Percentiles rank a stretch among this genome's conserved stretches.
Evolutionary conservation across 2,113 vertebrate species (phyloP).

Genomic region (Pollachius pollachius): DNA sequence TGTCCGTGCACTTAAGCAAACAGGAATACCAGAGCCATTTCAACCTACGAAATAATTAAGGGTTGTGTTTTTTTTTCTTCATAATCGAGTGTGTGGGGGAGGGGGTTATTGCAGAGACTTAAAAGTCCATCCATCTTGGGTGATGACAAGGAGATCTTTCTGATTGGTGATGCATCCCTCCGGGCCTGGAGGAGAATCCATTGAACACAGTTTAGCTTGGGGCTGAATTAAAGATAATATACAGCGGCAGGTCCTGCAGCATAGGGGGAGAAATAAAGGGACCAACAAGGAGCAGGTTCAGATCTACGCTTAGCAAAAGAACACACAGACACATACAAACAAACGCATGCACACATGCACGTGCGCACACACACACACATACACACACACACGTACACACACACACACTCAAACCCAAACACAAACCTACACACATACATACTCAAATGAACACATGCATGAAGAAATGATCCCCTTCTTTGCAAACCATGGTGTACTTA

Average conservation of each 20-base stretch:
- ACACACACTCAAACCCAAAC: not conserved
- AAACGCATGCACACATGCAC: no score
- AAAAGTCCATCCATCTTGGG: conserved; percentile 27
- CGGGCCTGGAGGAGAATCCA: conserved; percentile 34
- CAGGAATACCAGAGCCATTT: conserved; percentile 23
- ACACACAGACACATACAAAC: no score
- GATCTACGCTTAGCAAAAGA: no score
- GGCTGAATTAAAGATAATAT: conserved; percentile 38
- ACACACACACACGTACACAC: not conserved
- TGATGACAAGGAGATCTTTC: conserved; percentile 37
- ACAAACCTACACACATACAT: not conserved
- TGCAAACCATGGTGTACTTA: no score
- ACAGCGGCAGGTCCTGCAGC: not conserved
- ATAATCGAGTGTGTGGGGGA: not conserved
- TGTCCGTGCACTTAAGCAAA: conserved; percentile 22
- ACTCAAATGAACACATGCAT: not conserved
- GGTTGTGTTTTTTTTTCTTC: no score
- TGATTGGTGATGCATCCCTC: conserved; percentile 24
- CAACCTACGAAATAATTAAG: conserved; percentile 5
- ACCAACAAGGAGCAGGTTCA: no score
- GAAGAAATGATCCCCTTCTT: not conserved
- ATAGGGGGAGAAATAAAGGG: not conserved
- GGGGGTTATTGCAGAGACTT: conserved; percentile 23
- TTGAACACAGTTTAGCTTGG: conserved; percentile 32
- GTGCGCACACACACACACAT: not conserved